A percentile compares a stretch with the other conserved stretches of the same genome.
Evolutionary conservation across 1,140 invertebrate genomes (phyloP).

Genomic region (Drosophila ohnishii): DNA sequence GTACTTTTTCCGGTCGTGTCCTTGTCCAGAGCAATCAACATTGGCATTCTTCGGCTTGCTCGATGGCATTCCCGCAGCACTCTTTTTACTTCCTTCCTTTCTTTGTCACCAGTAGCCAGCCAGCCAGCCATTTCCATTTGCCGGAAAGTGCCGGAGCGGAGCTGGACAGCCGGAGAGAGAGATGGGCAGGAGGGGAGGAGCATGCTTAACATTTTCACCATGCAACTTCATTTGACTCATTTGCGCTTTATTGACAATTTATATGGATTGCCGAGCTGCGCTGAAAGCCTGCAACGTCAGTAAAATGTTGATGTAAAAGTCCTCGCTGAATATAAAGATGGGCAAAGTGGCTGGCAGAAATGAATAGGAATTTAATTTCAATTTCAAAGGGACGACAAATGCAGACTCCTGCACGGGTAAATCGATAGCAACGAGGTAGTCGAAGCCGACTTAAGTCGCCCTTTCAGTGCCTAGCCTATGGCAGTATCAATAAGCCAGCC

Average conservation of each 20-base stretch:
- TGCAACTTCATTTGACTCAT: constrained; percentile 48
- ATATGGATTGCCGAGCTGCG: constrained; percentile 32
- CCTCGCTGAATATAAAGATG: constrained; percentile 33
- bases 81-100: constrained; percentile 5
- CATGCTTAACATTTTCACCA: constrained; percentile 53
- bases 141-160: constrained; percentile 14
- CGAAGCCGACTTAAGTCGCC: constrained; percentile 20
- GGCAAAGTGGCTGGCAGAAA: constrained; percentile 22
- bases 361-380: constrained; percentile 48
- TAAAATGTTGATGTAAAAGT: constrained; percentile 35
- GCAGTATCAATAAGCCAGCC: constrained; percentile 8
- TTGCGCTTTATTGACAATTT: constrained; percentile 62
- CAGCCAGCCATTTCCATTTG: constrained; percentile 35
- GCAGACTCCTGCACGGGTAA: not conserved
- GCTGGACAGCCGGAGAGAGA: not conserved
- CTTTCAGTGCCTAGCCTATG: constrained; percentile 4
- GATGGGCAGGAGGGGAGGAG: not conserved
- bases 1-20: constrained; percentile 32
- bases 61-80: constrained; percentile 21
- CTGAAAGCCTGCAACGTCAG: constrained; percentile 10
- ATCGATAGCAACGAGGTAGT: not conserved
- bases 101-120: constrained; percentile 20
- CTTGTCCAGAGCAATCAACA: constrained; percentile 52
- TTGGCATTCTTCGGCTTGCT: constrained; percentile 51
- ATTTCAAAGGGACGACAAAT: constrained; percentile 22